Conservation (phyloP, 2,113 vertebrate species). For the Elephantulus edwardii region DNA sequence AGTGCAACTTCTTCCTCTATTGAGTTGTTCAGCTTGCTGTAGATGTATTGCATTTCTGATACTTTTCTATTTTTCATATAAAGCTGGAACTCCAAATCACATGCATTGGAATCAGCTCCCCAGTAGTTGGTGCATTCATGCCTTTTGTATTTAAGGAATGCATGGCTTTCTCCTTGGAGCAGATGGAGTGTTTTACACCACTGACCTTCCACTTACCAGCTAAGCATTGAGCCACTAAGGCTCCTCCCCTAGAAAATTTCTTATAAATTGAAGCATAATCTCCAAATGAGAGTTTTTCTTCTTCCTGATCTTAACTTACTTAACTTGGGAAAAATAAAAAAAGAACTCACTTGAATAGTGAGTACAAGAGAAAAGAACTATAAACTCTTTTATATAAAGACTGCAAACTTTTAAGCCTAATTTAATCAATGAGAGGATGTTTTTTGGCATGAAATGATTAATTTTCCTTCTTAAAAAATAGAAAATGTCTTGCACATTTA, state of each 20-base stretch:
- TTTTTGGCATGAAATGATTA: neutral
- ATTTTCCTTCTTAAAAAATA: neutral
- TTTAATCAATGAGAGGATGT: neutral
- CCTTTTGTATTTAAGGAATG: neutral
- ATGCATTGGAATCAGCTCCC: neutral
- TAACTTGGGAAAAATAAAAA: neutral
- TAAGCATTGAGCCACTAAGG: neutral
- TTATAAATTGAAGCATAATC: neutral
- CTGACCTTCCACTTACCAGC: neutral
- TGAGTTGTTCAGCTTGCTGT: rapidly evolving
- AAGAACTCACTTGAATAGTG: neutral
- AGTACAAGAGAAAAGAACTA: neutral
- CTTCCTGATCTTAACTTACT: neutral
- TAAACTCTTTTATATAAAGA: no score
- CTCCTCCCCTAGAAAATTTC: neutral
- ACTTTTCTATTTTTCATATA: neutral
- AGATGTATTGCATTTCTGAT: neutral
- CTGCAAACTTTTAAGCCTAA: neutral
- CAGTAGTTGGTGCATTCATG: neutral
- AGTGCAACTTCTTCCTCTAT: neutral
- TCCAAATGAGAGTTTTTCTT: neutral
- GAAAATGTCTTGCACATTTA: neutral
- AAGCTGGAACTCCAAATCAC: neutral
- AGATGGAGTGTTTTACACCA: neutral
- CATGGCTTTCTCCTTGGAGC: neutral